A percentile compares a stretch with the other conserved stretches of the same genome.
Conservation (phyloP, 2,888 invertebrate species). For the Erebia epiphron region DNA sequence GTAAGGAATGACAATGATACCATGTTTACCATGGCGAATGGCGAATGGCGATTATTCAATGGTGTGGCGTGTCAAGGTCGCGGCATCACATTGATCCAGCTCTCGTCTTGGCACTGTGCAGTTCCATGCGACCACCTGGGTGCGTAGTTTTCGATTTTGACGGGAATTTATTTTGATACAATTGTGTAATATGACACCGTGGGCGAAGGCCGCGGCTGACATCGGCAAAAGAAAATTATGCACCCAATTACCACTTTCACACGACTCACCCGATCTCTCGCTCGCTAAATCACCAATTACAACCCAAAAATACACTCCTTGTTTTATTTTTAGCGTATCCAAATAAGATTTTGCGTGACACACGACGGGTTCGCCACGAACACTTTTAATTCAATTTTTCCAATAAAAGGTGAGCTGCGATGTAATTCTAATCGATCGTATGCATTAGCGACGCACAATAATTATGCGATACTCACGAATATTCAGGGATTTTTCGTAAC, state of each 20-base stretch:
- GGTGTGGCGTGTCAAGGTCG: slow-evolving; percentile 33
- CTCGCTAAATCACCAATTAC: slow-evolving; percentile 74
- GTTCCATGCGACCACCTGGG: slow-evolving; percentile 8
- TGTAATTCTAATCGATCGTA: slow-evolving; percentile 58
- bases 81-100: slow-evolving; percentile 27
- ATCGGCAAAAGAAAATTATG: slow-evolving; percentile 19
- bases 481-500: slow-evolving; percentile 61
- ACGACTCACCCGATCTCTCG: slow-evolving; percentile 65
- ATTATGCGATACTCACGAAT: slow-evolving; percentile 71
- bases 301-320: slow-evolving; percentile 71
- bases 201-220: slow-evolving; percentile 23
- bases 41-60: slow-evolving; percentile 15
- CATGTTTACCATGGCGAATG: slow-evolving; percentile 23
- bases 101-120: not conserved
- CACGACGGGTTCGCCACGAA: slow-evolving; percentile 46
- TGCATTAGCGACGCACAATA: slow-evolving; percentile 54
- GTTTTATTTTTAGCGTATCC: slow-evolving; percentile 72
- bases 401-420: slow-evolving; percentile 55
- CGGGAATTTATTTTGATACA: slow-evolving; percentile 27
- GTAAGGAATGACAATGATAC: slow-evolving; percentile 17
- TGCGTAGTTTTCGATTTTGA: slow-evolving; percentile 25
- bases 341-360: slow-evolving; percentile 66
- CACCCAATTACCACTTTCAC: slow-evolving; percentile 61
- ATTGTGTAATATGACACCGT: slow-evolving; percentile 44
- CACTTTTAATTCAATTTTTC: slow-evolving; percentile 50